Evolutionary conservation across 2,888 invertebrate genomes (phyloP), one percentile per base, ranked within the genome.

Genomic region (Nasonia oneida): DNA sequence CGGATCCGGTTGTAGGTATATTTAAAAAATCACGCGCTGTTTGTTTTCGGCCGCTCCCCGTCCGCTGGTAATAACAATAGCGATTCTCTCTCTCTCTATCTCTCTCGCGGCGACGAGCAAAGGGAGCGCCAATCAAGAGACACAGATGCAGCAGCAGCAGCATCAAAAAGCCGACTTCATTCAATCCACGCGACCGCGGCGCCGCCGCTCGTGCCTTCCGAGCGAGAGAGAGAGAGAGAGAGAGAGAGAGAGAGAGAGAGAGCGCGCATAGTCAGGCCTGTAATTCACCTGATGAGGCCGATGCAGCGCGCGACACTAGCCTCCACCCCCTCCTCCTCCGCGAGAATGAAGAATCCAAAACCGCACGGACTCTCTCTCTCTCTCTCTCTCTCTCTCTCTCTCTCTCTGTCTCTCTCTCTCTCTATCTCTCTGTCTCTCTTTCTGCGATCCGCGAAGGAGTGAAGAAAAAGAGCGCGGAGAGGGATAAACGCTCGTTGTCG

Each of bases 281-380:
- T 93, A 93, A 93, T 93, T 92, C 93, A 87, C 90, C 88, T 92
- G 93, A 93, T 93, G 93, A 93, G 92, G 92, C 93, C 93, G 86
- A 86, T 84, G 74, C 76, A 23, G 92, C 92, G 90, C 89, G 92
- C 93, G 93, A 93, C 93, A 93, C 91, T 91, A 89, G 87, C 47
- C 29, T 33, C 61, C 39, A 50, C 50, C 18, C 42, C 53, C 78
- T 3, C 73, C 37, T 47, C 18, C 18, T n/a, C 71, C 33, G 47
- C 39, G 42, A 73, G 71, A 73, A 76, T n/a, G 76, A 81, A 77
- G 71, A 80, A 67, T 81, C 85, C 53, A 23, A 76, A 81, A 85
- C 84, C 84, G 61, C 84, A 42, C 18, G 67, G 70, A 18, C 64
- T 4, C 42, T 37, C 37, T 37, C 4, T 37, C 4, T 37, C 37